Evolutionary conservation across 2,888 invertebrate species (phyloP).

Genomic region (Dicyrtomina minuta): DNA sequence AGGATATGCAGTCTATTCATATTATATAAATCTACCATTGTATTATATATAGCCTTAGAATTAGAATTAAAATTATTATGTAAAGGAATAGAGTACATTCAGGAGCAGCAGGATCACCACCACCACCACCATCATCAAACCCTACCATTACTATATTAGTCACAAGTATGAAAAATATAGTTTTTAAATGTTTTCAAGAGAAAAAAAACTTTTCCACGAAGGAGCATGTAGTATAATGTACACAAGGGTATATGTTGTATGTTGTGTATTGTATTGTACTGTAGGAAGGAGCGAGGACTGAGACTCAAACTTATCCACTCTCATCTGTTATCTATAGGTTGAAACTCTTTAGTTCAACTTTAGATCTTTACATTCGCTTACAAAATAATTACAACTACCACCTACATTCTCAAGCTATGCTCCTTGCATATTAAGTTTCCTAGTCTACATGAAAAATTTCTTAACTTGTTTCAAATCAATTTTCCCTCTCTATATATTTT

Average conservation of each 20-base stretch:
- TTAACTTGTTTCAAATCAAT: slow-evolving; percentile 12
- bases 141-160: neutral
- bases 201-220: slow-evolving; percentile 8
- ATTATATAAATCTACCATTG: neutral
- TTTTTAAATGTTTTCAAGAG: slow-evolving; percentile 19
- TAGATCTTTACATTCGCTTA: neutral
- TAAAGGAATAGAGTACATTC: too few species aligned
- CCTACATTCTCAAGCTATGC: slow-evolving; percentile 9
- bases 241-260: too few species aligned
- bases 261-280: too few species aligned
- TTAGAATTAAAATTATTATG: too few species aligned
- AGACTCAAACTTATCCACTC: too few species aligned
- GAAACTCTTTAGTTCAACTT: neutral
- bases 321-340: neutral
- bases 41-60: too few species aligned
- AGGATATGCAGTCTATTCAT: too few species aligned
- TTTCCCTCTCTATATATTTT: slow-evolving; percentile 1
- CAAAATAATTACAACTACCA: slow-evolving; percentile 28
- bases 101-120: neutral
- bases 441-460: slow-evolving; percentile 2
- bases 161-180: slow-evolving; percentile 1
- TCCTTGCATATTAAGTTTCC: slow-evolving; percentile 12
- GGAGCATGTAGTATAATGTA: too few species aligned
- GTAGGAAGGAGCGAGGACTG: too few species aligned
- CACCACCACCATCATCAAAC: neutral